A percentile compares a stretch with the other conserved stretches of the same genome.
phyloP scores from a whole-genome alignment of 1,140 invertebrate species.

The Temnothorax curvispinosus region DNA sequence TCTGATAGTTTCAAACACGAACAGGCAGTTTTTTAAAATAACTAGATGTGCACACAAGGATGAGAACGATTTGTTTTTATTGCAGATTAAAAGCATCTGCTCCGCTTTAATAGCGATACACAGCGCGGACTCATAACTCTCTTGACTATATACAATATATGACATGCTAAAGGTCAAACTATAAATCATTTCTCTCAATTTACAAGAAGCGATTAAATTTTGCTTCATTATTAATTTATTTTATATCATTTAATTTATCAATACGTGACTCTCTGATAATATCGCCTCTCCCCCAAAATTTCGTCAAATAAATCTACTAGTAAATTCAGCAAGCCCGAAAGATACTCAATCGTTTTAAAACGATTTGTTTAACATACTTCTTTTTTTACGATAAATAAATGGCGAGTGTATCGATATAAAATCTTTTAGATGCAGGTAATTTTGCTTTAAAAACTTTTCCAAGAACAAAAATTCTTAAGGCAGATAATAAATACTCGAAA shows the following conservation, averaged over 20 bases:
- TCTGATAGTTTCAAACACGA: background rate
- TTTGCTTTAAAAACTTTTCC: background rate
- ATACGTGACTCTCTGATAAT: background rate
- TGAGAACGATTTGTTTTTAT: slow-evolving; percentile 21
- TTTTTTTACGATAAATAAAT: background rate
- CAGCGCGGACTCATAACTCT: background rate
- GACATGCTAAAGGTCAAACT: background rate
- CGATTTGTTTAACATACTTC: background rate
- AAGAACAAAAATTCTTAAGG: background rate
- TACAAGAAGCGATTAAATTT: background rate
- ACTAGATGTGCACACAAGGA: background rate
- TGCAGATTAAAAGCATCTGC: slow-evolving; percentile 27
- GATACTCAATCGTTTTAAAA: background rate
- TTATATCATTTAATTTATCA: slow-evolving; percentile 6
- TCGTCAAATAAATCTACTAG: background rate
- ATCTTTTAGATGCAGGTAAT: background rate
- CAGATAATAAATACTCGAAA: slow-evolving; percentile 5
- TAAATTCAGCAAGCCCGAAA: background rate
- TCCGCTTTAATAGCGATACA: background rate
- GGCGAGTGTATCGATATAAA: background rate
- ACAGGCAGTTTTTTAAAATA: slow-evolving; percentile 9
- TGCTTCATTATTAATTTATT: background rate
- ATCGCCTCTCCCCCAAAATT: background rate
- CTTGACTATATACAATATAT: background rate
- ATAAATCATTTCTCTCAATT: background rate